Conservation (phyloP, 2,797 vertebrate species). For the Cryptoprocta ferox region DNA sequence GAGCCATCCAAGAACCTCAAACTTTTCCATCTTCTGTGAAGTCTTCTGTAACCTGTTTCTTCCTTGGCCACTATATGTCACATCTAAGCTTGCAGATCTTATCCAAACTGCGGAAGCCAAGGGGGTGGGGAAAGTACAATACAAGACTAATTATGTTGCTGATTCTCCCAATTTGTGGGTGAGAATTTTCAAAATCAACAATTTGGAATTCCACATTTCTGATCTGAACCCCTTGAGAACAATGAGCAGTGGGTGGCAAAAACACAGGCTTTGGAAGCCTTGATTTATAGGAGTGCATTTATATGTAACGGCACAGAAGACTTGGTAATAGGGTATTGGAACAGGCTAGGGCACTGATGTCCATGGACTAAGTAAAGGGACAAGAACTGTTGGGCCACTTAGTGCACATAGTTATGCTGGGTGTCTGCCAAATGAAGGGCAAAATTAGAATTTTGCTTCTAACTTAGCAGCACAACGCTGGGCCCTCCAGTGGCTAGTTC, state of each 20-base stretch:
- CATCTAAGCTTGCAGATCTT: neutral
- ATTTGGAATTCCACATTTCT: conserved; percentile 37
- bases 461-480: neutral
- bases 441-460: neutral
- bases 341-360: neutral
- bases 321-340: neutral
- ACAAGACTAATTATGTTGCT: neutral
- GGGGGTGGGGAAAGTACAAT: neutral
- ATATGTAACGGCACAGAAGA: neutral
- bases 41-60: neutral
- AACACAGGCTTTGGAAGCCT: neutral
- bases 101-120: neutral
- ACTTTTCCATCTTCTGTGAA: neutral
- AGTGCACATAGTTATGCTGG: neutral
- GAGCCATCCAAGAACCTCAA: neutral
- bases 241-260: neutral
- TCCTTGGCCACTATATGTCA: neutral
- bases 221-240: neutral
- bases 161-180: neutral
- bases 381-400: neutral
- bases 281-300: neutral
- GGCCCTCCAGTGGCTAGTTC: conserved; percentile 73
- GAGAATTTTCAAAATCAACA: neutral
- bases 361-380: neutral
- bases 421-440: neutral